Conservation (phyloP, 2,797 vertebrate species). For the Fistularia tabacaria region DNA sequence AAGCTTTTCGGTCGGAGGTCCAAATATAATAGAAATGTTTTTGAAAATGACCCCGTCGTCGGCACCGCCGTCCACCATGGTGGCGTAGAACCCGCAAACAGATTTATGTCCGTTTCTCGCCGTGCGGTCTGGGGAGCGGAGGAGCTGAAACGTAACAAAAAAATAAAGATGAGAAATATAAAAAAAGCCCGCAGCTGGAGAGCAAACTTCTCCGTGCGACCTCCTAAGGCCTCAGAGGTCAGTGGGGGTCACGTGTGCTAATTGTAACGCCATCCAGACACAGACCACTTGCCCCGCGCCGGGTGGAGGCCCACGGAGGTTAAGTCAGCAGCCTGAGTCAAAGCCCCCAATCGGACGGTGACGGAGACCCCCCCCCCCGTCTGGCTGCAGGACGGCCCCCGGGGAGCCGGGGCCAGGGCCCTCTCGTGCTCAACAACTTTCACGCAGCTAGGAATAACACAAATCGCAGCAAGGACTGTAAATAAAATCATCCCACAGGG, state of each 20-base stretch:
- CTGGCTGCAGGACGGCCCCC: slow-evolving; percentile 62
- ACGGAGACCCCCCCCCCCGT: slow-evolving; percentile 50
- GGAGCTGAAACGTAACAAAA: not conserved
- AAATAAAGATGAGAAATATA: slow-evolving; percentile 18
- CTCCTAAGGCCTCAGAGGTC: slow-evolving; percentile 77
- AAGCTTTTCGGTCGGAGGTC: slow-evolving; percentile 20
- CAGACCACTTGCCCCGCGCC: slow-evolving; percentile 81
- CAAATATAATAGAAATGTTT: slow-evolving; percentile 51
- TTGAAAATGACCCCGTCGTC: slow-evolving; percentile 33
- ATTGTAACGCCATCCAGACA: slow-evolving; percentile 90
- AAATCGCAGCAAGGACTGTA: too few species aligned
- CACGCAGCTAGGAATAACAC: slow-evolving; percentile 34
- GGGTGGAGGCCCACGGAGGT: slow-evolving; percentile 86
- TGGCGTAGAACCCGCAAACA: slow-evolving; percentile 27
- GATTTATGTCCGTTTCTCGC: slow-evolving; percentile 42
- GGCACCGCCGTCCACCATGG: slow-evolving; percentile 11
- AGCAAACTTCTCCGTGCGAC: slow-evolving; percentile 20
- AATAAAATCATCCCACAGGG: too few species aligned
- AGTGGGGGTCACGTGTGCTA: slow-evolving; percentile 83
- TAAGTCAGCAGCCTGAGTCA: slow-evolving; percentile 86
- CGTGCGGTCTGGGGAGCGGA: slow-evolving; percentile 32
- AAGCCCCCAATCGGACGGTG: slow-evolving; percentile 64
- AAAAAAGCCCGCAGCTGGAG: slow-evolving; percentile 18
- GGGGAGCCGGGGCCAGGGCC: slow-evolving; percentile 48
- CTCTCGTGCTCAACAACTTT: slow-evolving; percentile 43